phyloP scores from a whole-genome alignment of 2,797 vertebrate genomes.

The Anguilla anguilla region DNA sequence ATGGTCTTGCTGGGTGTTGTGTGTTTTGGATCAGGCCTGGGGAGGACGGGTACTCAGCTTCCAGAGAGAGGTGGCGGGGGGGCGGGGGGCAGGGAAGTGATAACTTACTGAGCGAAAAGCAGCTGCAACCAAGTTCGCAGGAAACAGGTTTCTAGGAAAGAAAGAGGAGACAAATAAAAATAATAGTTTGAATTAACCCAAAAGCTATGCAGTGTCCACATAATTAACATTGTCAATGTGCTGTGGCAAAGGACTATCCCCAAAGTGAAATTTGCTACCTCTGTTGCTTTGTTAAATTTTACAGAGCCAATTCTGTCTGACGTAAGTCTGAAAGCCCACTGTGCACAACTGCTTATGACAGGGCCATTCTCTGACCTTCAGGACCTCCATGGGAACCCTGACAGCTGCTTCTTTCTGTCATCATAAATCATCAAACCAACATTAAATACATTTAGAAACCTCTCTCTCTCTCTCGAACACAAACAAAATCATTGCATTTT shows the following conservation, averaged over 20 bases:
- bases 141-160: conserved; percentile 89
- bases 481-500: neutral
- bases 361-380: neutral
- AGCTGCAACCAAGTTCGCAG: conserved; percentile 90
- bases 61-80: neutral
- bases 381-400: neutral
- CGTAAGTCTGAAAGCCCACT: neutral
- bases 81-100: neutral
- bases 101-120: conserved; percentile 89
- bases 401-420: neutral
- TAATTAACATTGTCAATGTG: neutral
- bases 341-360: neutral
- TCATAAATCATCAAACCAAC: conserved; percentile 11
- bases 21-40: conserved; percentile 3
- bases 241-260: neutral
- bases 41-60: neutral
- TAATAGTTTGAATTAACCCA: neutral
- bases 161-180: neutral
- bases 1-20: neutral
- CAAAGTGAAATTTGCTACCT: neutral
- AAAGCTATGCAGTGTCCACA: too few species aligned
- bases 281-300: neutral
- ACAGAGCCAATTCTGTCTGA: neutral
- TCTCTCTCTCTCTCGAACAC: neutral
- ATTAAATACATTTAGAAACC: neutral